Conservation (phyloP, 2,113 vertebrate species). For the Ictidomys tridecemlineatus region DNA sequence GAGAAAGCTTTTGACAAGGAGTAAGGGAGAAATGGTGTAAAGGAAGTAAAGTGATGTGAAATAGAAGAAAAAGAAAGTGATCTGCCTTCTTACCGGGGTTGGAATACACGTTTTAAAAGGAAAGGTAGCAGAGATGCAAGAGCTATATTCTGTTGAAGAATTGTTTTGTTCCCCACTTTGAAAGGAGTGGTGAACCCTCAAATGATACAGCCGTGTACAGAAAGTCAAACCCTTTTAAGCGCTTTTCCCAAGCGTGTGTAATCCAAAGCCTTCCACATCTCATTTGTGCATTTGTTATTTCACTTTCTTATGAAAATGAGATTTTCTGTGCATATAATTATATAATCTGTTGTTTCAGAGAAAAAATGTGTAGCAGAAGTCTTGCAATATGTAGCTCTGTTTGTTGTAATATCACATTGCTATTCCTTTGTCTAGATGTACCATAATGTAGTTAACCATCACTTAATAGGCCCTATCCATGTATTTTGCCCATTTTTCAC, state of each 20-base stretch:
- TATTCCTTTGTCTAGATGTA: not conserved
- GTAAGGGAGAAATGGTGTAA: not conserved
- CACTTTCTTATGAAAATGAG: not conserved
- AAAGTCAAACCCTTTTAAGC: slow-evolving; percentile 1
- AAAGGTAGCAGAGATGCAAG: not conserved
- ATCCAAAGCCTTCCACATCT: not conserved
- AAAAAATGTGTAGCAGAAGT: not conserved
- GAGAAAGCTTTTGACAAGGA: slow-evolving; percentile 16
- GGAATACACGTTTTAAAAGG: not conserved
- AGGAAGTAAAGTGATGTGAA: not conserved
- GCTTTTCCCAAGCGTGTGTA: not conserved
- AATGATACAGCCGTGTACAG: not conserved
- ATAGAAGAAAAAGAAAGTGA: not conserved
- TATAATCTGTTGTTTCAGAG: slow-evolving; percentile 7
- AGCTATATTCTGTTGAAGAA: not conserved
- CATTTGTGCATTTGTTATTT: not conserved
- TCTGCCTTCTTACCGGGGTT: not conserved
- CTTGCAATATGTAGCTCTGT: not conserved
- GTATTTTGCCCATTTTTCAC: slow-evolving; percentile 26
- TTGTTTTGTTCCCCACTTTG: not conserved
- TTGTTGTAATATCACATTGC: not conserved
- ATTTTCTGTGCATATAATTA: not conserved
- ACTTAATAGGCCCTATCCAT: not conserved
- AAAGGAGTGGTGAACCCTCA: not conserved
- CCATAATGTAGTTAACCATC: not conserved